Evolutionary conservation across 1,140 invertebrate species (phyloP).

Genomic region (Archivesica marissinica): DNA sequence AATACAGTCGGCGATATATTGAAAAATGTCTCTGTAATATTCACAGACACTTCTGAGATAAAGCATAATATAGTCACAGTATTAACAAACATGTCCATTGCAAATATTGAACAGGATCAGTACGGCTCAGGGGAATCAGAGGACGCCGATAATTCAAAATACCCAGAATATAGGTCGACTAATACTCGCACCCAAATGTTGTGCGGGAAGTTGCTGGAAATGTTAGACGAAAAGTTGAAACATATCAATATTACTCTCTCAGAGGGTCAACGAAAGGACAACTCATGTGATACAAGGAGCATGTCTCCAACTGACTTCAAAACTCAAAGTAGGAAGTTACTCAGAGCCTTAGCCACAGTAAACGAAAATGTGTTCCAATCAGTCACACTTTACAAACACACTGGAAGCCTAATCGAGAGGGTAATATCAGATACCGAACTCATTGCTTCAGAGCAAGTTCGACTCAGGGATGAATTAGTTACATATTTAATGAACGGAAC

Average conservation of each 20-base stretch:
- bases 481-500: conserved; percentile 49
- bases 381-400: conserved; percentile 66
- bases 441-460: conserved; percentile 63
- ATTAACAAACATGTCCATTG: conserved; percentile 12
- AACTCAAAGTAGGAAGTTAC: conserved; percentile 56
- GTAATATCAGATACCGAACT: conserved; percentile 65
- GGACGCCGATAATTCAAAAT: background rate
- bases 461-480: conserved; percentile 45
- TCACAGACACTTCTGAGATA: conserved; percentile 28
- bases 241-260: conserved; percentile 16
- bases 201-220: conserved; percentile 42
- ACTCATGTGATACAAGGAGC: background rate
- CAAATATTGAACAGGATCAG: background rate
- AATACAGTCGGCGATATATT: background rate
- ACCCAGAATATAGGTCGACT: conserved; percentile 7
- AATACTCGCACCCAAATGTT: background rate
- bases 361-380: conserved; percentile 67
- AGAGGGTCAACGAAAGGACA: background rate
- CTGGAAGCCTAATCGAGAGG: conserved; percentile 66
- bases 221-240: conserved; percentile 56
- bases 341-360: conserved; percentile 63
- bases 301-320: conserved; percentile 15
- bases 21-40: conserved; percentile 11
- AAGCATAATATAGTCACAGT: background rate
- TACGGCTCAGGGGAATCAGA: background rate